Evolutionary conservation across 2,888 invertebrate genomes (phyloP).

Genomic region (Cryptophagus acutangulus): DNA sequence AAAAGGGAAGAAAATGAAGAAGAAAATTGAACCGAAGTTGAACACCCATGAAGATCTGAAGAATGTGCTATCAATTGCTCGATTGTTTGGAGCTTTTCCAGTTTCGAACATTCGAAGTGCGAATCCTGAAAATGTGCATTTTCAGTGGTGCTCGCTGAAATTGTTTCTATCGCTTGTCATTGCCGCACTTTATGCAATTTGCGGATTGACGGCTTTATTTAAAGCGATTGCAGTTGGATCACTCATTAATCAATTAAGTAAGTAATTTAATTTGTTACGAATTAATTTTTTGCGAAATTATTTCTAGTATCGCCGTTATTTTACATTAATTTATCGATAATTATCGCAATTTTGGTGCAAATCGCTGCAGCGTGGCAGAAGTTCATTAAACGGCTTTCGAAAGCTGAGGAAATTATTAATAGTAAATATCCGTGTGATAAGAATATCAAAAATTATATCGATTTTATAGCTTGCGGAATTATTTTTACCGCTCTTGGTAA

Average conservation of each 20-base stretch:
- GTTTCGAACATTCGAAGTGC: background rate
- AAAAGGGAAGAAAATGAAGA: background rate
- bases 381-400: slow-evolving; percentile 14
- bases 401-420: slow-evolving; percentile 17
- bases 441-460: slow-evolving; percentile 16
- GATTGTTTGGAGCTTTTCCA: slow-evolving; percentile 6
- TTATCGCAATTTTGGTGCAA: slow-evolving; percentile 13
- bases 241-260: slow-evolving; percentile 4
- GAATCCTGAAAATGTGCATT: background rate
- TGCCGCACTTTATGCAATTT: background rate
- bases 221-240: background rate
- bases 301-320: slow-evolving; percentile 26
- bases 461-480: slow-evolving; percentile 7
- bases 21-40: background rate
- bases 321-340: slow-evolving; percentile 19
- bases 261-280: background rate
- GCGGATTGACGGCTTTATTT: background rate
- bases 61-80: background rate
- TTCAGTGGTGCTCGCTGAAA: slow-evolving; percentile 3
- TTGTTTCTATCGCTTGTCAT: background rate
- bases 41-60: background rate
- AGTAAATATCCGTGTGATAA: slow-evolving; percentile 13
- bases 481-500: slow-evolving; percentile 21
- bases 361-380: slow-evolving; percentile 19
- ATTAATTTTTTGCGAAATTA: background rate